These are phyloP conservation scores for Sphaerodactylus townsendi DNA, from an alignment of 2,113 vertebrate genomes.

Conservation along the genomic window DNA sequence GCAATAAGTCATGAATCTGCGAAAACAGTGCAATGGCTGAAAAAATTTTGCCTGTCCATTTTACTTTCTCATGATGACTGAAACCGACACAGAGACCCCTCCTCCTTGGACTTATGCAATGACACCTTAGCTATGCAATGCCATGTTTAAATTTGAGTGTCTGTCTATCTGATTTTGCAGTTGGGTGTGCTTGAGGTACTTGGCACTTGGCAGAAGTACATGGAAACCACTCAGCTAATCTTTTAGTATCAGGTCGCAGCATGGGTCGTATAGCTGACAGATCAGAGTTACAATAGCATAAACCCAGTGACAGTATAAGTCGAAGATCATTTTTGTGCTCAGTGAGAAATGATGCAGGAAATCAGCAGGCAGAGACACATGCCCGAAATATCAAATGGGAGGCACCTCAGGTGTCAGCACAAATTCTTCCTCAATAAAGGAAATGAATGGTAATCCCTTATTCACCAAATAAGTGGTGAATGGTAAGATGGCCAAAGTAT, in stretches of 20 bases:
- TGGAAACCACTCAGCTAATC: background rate
- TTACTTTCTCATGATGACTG: background rate
- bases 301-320: background rate
- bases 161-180: background rate
- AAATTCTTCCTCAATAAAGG: background rate
- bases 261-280: background rate
- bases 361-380: slow-evolving; percentile 4
- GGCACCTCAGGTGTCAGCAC: slow-evolving; percentile 3
- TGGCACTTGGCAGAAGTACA: background rate
- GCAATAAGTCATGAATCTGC: background rate
- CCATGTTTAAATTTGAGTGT: background rate
- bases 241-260: background rate
- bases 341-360: background rate
- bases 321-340: slow-evolving; percentile 17
- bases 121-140: background rate
- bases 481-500: background rate
- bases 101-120: background rate
- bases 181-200: background rate
- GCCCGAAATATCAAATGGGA: background rate
- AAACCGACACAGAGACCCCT: background rate
- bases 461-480: no score
- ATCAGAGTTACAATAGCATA: background rate
- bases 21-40: background rate
- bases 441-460: background rate
- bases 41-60: background rate